Evolutionary conservation across 2,797 vertebrate genomes (phyloP).

Genomic region (Tokudaia muenninki): DNA sequence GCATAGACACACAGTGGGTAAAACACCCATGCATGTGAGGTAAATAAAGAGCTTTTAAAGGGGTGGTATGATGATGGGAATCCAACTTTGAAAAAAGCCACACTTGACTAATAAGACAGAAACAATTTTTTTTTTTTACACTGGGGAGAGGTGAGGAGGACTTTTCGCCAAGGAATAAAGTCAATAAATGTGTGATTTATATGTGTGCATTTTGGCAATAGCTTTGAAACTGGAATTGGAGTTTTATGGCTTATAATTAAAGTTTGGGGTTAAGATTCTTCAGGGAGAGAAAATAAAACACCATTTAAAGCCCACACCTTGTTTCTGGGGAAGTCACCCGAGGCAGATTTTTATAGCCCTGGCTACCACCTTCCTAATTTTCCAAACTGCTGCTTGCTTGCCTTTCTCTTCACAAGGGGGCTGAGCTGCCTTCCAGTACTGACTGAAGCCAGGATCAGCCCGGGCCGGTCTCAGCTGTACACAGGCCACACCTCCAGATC

Average conservation of each 20-base stretch:
- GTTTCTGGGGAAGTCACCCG: conserved; percentile 78
- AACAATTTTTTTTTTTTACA: not conserved
- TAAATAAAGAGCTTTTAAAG: not conserved
- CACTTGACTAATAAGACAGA: not conserved
- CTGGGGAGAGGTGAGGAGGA: not conserved
- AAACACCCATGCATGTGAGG: not conserved
- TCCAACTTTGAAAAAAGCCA: not conserved
- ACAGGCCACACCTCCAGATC: not conserved
- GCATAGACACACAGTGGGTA: not conserved
- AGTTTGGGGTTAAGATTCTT: conserved; percentile 56
- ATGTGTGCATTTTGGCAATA: not conserved
- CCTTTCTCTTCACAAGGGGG: conserved; percentile 49
- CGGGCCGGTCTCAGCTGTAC: not conserved
- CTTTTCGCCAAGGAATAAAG: not conserved
- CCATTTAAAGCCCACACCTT: conserved; percentile 69
- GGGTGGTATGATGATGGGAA: not conserved
- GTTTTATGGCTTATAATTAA: conserved; percentile 73
- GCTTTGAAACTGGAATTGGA: conserved; percentile 55
- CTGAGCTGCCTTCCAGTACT: not conserved
- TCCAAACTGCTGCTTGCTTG: conserved; percentile 59
- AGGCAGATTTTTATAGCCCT: conserved; percentile 83
- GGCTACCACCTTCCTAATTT: conserved; percentile 53
- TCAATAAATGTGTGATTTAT: not conserved
- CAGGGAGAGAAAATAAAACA: conserved; percentile 63
- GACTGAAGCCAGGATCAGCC: conserved; percentile 14